A percentile compares a stretch with the other conserved stretches of the same genome.
These are phyloP conservation scores for Scaptomyza parva DNA, from an alignment of 2,888 invertebrate species.

Conservation along the genomic window DNA sequence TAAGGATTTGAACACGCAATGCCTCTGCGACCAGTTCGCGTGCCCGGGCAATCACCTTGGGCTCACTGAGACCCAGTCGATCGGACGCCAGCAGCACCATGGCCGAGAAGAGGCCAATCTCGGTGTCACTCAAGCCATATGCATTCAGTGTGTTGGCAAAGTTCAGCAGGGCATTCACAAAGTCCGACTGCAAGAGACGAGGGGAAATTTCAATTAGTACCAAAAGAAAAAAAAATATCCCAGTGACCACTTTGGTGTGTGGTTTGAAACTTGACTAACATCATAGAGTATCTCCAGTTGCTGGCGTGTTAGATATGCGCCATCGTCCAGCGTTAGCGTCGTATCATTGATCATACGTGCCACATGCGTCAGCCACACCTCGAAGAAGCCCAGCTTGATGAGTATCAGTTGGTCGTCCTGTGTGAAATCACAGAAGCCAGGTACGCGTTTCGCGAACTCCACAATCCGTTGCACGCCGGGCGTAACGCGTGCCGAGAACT, in stretches of 20 bases:
- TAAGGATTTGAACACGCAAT: conserved; percentile 90
- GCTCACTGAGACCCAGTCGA: conserved; percentile 92
- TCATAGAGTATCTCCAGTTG: conserved; percentile 95
- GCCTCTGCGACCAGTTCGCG: conserved; percentile 94
- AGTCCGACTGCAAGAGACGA: conserved; percentile 90
- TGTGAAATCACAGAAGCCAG: conserved; percentile 94
- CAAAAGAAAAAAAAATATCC: too few relatives aligned
- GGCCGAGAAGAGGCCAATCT: conserved; percentile 94
- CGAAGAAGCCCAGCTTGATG: conserved; percentile 98
- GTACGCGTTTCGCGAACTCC: conserved; percentile 97
- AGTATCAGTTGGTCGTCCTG: conserved; percentile 99
- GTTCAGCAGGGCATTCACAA: conserved; percentile 92
- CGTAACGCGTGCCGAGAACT: conserved; percentile 93
- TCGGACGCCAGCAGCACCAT: conserved; percentile 93
- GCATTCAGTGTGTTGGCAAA: conserved; percentile 91
- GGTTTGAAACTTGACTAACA: conserved; percentile 86
- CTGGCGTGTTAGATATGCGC: conserved; percentile 91
- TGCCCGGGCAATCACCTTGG: conserved; percentile 91
- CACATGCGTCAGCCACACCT: conserved; percentile 96
- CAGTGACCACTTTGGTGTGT: background rate
- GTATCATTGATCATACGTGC: conserved; percentile 91
- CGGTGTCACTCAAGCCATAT: conserved; percentile 93
- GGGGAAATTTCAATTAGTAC: background rate
- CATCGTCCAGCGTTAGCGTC: conserved; percentile 95
- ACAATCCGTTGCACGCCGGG: conserved; percentile 97